A percentile compares a stretch with the other conserved stretches of the same genome.
phyloP scores from a whole-genome alignment of 1,140 invertebrate genomes.

The Orussus abietinus region DNA sequence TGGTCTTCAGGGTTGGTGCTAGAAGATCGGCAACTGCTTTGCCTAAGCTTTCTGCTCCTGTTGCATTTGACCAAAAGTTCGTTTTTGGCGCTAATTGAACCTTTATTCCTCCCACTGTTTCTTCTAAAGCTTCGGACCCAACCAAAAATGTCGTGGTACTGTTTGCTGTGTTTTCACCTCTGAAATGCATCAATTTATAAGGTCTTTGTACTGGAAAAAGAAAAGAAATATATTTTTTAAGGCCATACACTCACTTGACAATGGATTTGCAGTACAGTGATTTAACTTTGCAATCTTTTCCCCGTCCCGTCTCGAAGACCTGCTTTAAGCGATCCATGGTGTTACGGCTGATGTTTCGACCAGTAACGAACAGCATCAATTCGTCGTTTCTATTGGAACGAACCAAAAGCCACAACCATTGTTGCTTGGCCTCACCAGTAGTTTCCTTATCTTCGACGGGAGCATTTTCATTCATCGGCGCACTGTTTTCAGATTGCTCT shows the following conservation, averaged over 20 bases:
- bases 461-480: constrained; percentile 15
- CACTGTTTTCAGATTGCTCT: neutral
- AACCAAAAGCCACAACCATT: constrained; percentile 44
- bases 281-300: constrained; percentile 48
- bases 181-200: constrained; percentile 20
- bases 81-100: constrained; percentile 47
- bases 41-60: constrained; percentile 41
- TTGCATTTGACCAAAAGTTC: constrained; percentile 45
- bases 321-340: constrained; percentile 44
- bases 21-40: constrained; percentile 39
- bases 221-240: constrained; percentile 8
- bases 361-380: constrained; percentile 48
- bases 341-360: constrained; percentile 36
- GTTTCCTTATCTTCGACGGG: too few relatives aligned
- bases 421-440: constrained; percentile 14
- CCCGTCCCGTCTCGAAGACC: constrained; percentile 38
- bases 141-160: constrained; percentile 44
- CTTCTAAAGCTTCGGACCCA: constrained; percentile 47
- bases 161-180: constrained; percentile 27
- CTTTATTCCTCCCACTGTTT: constrained; percentile 44
- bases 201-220: constrained; percentile 11
- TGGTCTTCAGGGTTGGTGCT: constrained; percentile 31
- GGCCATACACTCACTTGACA: constrained; percentile 34
- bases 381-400: constrained; percentile 46
- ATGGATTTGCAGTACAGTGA: constrained; percentile 48